A percentile compares a stretch with the other conserved stretches of the same genome.
Conservation (phyloP, 2,888 invertebrate species). For the Glomeris marginata region DNA sequence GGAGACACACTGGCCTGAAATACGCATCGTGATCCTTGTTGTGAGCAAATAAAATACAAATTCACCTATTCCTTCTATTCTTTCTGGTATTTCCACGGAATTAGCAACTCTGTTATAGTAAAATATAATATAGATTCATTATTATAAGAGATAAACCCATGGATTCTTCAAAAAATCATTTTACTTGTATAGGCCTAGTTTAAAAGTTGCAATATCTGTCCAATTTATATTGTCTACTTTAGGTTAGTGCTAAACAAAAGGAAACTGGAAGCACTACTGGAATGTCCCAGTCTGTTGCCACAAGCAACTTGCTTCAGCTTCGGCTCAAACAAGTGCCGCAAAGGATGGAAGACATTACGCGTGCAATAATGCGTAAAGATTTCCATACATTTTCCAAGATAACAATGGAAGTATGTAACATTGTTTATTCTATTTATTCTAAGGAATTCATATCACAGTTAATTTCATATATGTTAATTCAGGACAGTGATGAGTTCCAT, state of each 20-base stretch:
- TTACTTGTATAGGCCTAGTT: too few species aligned
- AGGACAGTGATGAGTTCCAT: constrained; percentile 94
- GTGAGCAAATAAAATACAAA: constrained; percentile 35
- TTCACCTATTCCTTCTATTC: too few species aligned
- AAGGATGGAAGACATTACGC: constrained; percentile 43
- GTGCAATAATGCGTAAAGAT: constrained; percentile 50
- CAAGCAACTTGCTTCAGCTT: constrained; percentile 64
- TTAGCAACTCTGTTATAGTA: too few species aligned
- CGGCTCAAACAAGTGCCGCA: constrained; percentile 58
- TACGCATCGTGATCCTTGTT: constrained; percentile 76
- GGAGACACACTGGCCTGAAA: constrained; percentile 70
- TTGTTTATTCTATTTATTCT: not conserved
- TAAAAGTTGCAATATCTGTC: too few species aligned
- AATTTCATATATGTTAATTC: too few species aligned
- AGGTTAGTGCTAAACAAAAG: constrained; percentile 58
- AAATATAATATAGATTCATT: too few species aligned
- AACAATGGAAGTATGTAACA: constrained; percentile 56
- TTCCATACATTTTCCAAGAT: constrained; percentile 77
- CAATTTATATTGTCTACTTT: not conserved
- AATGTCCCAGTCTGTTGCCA: constrained; percentile 66
- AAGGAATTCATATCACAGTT: too few species aligned
- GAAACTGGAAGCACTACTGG: constrained; percentile 72
- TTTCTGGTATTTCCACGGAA: too few species aligned
- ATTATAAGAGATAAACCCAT: too few species aligned
- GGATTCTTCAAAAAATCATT: too few species aligned